Evolutionary conservation across 2,888 invertebrate genomes (phyloP).

Genomic region (Lordiphosa andalusiaca): DNA sequence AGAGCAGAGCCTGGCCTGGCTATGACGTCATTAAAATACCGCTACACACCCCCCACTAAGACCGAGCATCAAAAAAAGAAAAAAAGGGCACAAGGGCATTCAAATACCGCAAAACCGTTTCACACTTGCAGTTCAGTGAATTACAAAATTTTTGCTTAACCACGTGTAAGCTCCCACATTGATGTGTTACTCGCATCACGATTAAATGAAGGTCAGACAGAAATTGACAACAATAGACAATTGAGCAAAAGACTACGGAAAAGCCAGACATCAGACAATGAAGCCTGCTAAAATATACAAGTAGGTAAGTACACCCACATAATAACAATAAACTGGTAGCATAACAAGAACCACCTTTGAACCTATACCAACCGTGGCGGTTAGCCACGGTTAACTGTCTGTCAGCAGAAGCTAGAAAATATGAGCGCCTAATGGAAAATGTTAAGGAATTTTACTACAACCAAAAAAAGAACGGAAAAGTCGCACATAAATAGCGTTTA

Average conservation of each 20-base stretch:
- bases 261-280: constrained; percentile 21
- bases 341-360: not conserved
- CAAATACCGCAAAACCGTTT: constrained; percentile 45
- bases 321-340: not conserved
- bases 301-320: not conserved
- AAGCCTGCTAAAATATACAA: no score
- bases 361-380: no score
- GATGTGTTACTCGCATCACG: not conserved
- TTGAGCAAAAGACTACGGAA: constrained; percentile 14
- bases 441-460: no score
- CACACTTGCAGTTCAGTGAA: constrained; percentile 14
- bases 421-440: no score
- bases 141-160: constrained; percentile 2
- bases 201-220: not conserved
- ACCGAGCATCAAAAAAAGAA: constrained; percentile 1
- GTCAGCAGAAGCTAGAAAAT: no score
- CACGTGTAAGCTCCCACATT: constrained; percentile 2
- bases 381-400: no score
- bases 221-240: constrained; percentile 10
- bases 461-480: no score
- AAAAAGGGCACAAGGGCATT: constrained; percentile 65
- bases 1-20: constrained; percentile 31
- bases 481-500: no score
- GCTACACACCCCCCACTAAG: constrained; percentile 14
- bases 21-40: constrained; percentile 44